These are phyloP conservation scores for Daktulosphaira vitifoliae DNA, from an alignment of 1,140 invertebrate species.

Conservation along the genomic window DNA sequence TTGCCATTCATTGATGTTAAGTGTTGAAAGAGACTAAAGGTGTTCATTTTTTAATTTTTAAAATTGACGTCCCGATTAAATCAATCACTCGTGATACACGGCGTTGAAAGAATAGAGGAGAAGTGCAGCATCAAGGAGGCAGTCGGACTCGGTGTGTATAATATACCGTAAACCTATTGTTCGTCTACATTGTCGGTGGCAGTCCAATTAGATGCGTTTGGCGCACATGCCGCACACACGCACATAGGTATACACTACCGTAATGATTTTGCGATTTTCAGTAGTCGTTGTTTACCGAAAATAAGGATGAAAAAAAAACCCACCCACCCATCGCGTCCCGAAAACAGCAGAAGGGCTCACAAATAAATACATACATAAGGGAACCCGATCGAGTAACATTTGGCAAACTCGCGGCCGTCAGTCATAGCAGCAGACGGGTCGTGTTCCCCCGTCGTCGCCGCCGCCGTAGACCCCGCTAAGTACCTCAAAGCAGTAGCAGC, in stretches of 20 bases:
- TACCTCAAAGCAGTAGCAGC: constrained; percentile 1
- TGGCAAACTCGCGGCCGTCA: constrained; percentile 28
- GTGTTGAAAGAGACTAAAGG: too few relatives aligned
- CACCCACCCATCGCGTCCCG: background rate
- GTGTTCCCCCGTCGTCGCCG: background rate
- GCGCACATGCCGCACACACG: constrained; percentile 11
- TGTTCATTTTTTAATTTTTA: too few relatives aligned
- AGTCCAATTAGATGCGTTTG: constrained; percentile 24
- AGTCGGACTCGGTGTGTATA: background rate
- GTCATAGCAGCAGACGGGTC: constrained; percentile 32
- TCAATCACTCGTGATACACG: constrained; percentile 1
- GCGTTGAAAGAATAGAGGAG: too few relatives aligned
- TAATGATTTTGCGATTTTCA: constrained; percentile 32
- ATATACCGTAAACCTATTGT: background rate
- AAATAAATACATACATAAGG: background rate
- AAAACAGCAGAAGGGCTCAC: constrained; percentile 15
- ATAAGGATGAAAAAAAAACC: constrained; percentile 9
- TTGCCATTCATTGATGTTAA: too few relatives aligned
- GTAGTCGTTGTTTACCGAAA: constrained; percentile 24
- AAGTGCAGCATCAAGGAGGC: background rate
- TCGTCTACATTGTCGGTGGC: background rate
- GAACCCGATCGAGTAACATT: constrained; percentile 31
- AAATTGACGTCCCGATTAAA: background rate
- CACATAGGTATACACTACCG: background rate
- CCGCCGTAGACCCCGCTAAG: constrained; percentile 14